Evolutionary conservation across 1,140 invertebrate genomes (phyloP).

Genomic region (Zaprionus davidi): DNA sequence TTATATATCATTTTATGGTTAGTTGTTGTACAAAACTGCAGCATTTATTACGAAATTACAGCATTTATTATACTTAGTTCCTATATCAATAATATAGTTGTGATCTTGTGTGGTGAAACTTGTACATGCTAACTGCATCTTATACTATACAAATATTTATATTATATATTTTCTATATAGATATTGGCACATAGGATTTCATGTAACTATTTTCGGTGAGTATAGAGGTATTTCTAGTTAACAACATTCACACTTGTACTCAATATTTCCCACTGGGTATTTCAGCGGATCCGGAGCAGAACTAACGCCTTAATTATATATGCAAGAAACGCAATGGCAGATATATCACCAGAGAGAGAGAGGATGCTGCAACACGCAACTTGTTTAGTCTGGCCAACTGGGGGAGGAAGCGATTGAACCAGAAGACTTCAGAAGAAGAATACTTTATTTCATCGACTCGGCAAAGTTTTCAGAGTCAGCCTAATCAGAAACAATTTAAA

Average conservation of each 20-base stretch:
- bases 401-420: neutral
- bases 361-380: conserved; percentile 47
- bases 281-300: neutral
- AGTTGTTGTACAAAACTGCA: too few relatives aligned
- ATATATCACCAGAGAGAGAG: conserved; percentile 67
- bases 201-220: neutral
- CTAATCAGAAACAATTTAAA: conserved; percentile 76
- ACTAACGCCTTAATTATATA: conserved; percentile 75
- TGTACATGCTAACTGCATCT: too few relatives aligned
- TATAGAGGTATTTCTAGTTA: neutral
- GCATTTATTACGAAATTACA: too few relatives aligned
- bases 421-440: conserved; percentile 6
- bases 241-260: neutral
- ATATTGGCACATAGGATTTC: neutral
- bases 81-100: too few relatives aligned
- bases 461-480: neutral
- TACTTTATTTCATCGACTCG: conserved; percentile 25
- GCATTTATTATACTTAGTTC: too few relatives aligned
- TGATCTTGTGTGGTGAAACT: too few relatives aligned
- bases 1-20: too few relatives aligned
- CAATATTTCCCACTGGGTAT: conserved; percentile 21
- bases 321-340: conserved; percentile 68
- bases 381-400: neutral
- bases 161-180: neutral
- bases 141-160: too few relatives aligned